Conservation (phyloP, 2,113 vertebrate species). For the Bolborhynchus lineola region DNA sequence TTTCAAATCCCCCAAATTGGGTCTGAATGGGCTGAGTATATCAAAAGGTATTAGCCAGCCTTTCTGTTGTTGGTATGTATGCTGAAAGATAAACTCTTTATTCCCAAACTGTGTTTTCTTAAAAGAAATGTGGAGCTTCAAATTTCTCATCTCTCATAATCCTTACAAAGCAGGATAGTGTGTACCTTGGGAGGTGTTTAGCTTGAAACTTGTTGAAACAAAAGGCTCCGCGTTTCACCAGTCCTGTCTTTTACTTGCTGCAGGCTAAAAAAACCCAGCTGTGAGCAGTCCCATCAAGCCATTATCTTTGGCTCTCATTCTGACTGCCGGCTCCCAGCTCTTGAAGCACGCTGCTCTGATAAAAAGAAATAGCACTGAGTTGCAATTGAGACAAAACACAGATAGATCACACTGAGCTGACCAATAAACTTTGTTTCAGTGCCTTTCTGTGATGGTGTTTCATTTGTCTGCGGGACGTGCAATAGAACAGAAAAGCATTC, state of each 20-base stretch:
- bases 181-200: not conserved
- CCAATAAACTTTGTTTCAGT: conserved; percentile 29
- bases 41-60: not conserved
- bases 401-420: not conserved
- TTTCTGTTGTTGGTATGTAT: not conserved
- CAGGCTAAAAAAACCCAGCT: not conserved
- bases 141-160: not conserved
- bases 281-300: not conserved
- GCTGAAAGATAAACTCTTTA: not conserved
- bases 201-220: conserved; percentile 24
- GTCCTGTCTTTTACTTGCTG: not conserved
- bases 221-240: not conserved
- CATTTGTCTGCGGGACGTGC: not conserved
- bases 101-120: not conserved
- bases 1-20: not conserved
- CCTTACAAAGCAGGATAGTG: not conserved
- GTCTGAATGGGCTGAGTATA: not conserved
- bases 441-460: not conserved
- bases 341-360: not conserved
- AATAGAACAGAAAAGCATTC: conserved; percentile 18
- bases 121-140: not conserved
- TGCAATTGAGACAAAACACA: not conserved
- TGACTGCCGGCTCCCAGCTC: not conserved
- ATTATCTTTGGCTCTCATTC: conserved; percentile 1
- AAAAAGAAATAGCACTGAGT: not conserved